These are phyloP conservation scores for Caenorhabditis drosophilae DNA, from an alignment of 2,888 invertebrate species.

Conservation along the genomic window DNA sequence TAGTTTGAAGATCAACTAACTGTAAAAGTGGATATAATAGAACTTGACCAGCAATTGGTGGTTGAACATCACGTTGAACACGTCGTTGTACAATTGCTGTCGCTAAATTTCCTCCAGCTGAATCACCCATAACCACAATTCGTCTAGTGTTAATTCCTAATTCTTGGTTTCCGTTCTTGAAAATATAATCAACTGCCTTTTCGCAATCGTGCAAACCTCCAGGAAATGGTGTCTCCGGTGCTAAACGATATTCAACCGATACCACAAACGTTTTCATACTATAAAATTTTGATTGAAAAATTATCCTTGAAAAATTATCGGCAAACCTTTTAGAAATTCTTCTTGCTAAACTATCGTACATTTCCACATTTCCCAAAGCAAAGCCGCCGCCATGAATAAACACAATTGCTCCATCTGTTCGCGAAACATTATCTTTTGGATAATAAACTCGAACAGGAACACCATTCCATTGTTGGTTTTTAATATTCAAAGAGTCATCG, in stretches of 20 bases:
- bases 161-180: constrained; percentile 3
- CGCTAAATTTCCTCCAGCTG: constrained; percentile 63
- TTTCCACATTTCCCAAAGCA: constrained; percentile 51
- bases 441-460: constrained; percentile 45
- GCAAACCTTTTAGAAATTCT: constrained; percentile 45
- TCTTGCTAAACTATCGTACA: constrained; percentile 52
- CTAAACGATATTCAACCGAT: constrained; percentile 68
- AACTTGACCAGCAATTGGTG: constrained; percentile 55
- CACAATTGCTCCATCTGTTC: constrained; percentile 52
- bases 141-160: constrained; percentile 52
- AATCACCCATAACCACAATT: constrained; percentile 60
- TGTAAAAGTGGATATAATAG: constrained; percentile 70
- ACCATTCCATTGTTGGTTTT: constrained; percentile 17
- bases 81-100: constrained; percentile 50
- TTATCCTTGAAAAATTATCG: not conserved
- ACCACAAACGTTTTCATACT: constrained; percentile 48
- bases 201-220: constrained; percentile 69
- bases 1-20: constrained; percentile 68
- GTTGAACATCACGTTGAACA: constrained; percentile 11
- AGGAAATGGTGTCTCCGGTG: constrained; percentile 70
- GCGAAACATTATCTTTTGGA: constrained; percentile 23
- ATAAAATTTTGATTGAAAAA: not conserved
- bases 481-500: constrained; percentile 7
- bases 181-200: constrained; percentile 65
- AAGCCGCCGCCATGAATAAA: constrained; percentile 66